These are phyloP conservation scores for Agelaius tricolor DNA, from an alignment of 2,113 vertebrate species.

Conservation along the genomic window DNA sequence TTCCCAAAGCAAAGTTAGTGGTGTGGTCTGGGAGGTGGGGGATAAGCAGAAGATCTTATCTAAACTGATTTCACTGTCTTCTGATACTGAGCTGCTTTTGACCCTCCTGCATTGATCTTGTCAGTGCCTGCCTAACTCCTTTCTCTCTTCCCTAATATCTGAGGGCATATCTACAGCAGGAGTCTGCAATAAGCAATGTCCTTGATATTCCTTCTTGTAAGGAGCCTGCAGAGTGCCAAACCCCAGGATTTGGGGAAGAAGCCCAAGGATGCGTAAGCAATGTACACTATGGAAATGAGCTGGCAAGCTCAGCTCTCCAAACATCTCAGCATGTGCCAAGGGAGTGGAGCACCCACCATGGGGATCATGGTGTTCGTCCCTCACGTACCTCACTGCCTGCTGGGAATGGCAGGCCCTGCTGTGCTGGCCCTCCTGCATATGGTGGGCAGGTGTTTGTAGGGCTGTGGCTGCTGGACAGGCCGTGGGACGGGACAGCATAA, in stretches of 20 bases:
- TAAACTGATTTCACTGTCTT: neutral
- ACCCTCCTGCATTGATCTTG: neutral
- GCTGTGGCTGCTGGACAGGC: neutral
- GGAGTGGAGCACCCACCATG: rapidly evolving
- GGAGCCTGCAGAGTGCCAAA: neutral
- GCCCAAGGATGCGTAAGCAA: neutral
- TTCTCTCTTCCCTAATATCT: neutral
- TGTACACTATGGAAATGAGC: neutral
- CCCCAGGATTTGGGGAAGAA: neutral
- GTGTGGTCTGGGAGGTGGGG: neutral
- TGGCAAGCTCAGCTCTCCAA: neutral
- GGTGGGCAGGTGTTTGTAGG: neutral
- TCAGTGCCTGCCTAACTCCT: neutral
- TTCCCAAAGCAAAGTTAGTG: neutral
- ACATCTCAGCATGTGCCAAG: neutral
- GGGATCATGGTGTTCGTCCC: neutral
- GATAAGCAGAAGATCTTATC: neutral
- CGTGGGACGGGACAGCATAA: neutral
- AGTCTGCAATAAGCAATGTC: neutral
- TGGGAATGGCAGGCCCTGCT: rapidly evolving
- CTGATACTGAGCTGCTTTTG: neutral
- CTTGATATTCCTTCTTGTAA: neutral
- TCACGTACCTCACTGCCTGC: rapidly evolving
- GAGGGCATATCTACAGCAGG: neutral
- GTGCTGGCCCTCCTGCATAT: neutral